Base-by-base conservation (phyloP, 2,888 invertebrate genomes). In the Tinea trinotella region DNA sequence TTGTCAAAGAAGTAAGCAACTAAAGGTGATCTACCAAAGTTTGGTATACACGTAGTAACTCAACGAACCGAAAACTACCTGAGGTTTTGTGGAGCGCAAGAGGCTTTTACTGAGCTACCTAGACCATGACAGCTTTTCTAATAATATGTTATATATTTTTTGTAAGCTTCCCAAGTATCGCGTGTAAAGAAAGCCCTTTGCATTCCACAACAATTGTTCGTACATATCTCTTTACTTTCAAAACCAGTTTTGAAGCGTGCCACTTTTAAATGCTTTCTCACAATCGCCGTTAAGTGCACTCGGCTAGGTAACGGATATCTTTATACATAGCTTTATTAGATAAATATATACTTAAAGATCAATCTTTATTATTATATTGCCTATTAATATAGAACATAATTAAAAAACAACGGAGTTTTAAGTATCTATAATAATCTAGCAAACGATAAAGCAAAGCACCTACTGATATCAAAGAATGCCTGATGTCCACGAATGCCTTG, bases 221-320 rank as follows among this genome's bases (percentile, higher is more conserved):
- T 10, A 50, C 50, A 24, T 3, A 24, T 24, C 24, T 50, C 50
- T 24, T n/a, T 13, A 50, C 50, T 50, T 50, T 50, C 50, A 24
- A n/a, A 50, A 50, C 50, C 50, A 24, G 50, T 50, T 15, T n/a
- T n/a, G 9, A 19, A 46, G 19, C 46, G 46, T 46, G 46, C 46
- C 46, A 46, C 18, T 46, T 19, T 40, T 46, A 46, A 46, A 46
- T 50, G 50, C 50, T 50, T 50, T 50, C 50, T 50, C 46, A 19
- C 46, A 10, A 19, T 18, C 19, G 24, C 50, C 24, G 50, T 50
- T 50, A 24, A 50, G 13, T 13, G 22, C 24, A 24, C 50, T 22
- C 6, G 24, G 10, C n/a, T 50, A 24, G 1, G 46, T 46, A 46
- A 50, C 24, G 24, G 24, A 24, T 50, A 24, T 22, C 12, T 46